Evolutionary conservation across 2,113 vertebrate genomes (phyloP), one percentile per base, ranked within the genome.

Genomic region (Regulus satrapa): DNA sequence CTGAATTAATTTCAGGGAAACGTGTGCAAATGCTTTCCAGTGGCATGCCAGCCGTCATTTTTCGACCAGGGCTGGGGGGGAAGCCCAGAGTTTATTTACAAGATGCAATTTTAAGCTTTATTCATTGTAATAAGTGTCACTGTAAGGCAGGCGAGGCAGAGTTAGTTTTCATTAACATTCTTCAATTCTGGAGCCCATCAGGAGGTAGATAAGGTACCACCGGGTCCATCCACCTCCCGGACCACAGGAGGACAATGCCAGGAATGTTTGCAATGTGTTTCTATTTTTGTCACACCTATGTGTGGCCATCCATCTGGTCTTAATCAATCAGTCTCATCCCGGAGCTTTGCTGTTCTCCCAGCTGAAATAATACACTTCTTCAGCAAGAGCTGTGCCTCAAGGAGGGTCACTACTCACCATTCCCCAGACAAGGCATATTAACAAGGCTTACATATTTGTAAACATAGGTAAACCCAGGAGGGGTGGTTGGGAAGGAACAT

Each of bases 241-340:
- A 96, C 98, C 98, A 97, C 94, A 97, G 97, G 97, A 98, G 97
- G 98, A 98, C 97, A 93, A 96, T 96, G 98, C 91, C 96, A 98
- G 98, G 98, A 99, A 99, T 98, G 98, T 97, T 98, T 98, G 98
- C 98, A 97, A 98, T 98, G 98, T 91, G 98, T 97, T 98, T 98
- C 98, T 99, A 98, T 99, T 99, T 99, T 98, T 90, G 98, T 98
- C 98, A 51, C 97, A 98, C 98, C 98, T 98, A 98, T 98, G 98
- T 98, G 98, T 98, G 98, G 98, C 98, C 97, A 96, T 98, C 98
- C 99, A 99, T 99, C 98, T 99, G 99, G 98, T 98, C 98, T 98
- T 98, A 98, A 99, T 99, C 98, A 99, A 98, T 99, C 98, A 98
- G 98, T 97, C 97, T 98, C 97, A 98, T 98, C 98, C 98, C 83